A percentile compares a stretch with the other conserved stretches of the same genome.
Evolutionary conservation across 2,797 vertebrate genomes (phyloP).

Genomic region (Micropoecilia bifurca): DNA sequence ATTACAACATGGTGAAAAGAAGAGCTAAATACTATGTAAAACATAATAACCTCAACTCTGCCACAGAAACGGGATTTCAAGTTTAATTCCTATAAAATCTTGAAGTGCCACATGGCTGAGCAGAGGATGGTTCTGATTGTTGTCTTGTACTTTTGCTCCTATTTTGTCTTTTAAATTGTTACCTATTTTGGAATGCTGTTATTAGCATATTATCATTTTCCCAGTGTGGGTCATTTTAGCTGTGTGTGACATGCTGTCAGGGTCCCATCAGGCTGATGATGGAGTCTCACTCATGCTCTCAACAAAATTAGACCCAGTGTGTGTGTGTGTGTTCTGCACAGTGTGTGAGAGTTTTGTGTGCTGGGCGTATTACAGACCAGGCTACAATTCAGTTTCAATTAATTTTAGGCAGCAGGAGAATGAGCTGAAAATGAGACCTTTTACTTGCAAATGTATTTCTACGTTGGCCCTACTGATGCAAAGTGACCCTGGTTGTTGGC

Average conservation of each 20-base stretch:
- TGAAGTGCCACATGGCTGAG: neutral
- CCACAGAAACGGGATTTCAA: neutral
- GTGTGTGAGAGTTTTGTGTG: slow-evolving; percentile 13
- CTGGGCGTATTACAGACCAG: neutral
- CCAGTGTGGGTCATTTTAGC: slow-evolving; percentile 37
- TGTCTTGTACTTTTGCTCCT: neutral
- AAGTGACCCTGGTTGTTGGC: slow-evolving; percentile 1
- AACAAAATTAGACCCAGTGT: slow-evolving; percentile 39
- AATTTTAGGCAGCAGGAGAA: slow-evolving; percentile 29
- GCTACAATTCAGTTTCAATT: slow-evolving; percentile 20
- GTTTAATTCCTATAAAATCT: neutral
- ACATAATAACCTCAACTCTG: neutral
- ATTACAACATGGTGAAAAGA: neutral
- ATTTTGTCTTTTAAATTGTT: slow-evolving; percentile 29
- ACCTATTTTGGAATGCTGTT: slow-evolving; percentile 43
- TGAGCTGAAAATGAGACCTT: slow-evolving; percentile 25
- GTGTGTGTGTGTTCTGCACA: slow-evolving; percentile 7
- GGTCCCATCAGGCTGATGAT: slow-evolving; percentile 47
- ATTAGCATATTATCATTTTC: slow-evolving; percentile 56
- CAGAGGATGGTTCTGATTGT: neutral
- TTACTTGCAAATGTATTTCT: slow-evolving; percentile 35
- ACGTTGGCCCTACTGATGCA: slow-evolving; percentile 18
- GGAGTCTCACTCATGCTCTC: slow-evolving; percentile 52
- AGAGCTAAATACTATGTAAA: neutral
- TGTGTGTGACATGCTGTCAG: slow-evolving; percentile 53